Base-by-base conservation (phyloP, 2,797 vertebrate genomes). In the Eutrigla gurnardus region DNA sequence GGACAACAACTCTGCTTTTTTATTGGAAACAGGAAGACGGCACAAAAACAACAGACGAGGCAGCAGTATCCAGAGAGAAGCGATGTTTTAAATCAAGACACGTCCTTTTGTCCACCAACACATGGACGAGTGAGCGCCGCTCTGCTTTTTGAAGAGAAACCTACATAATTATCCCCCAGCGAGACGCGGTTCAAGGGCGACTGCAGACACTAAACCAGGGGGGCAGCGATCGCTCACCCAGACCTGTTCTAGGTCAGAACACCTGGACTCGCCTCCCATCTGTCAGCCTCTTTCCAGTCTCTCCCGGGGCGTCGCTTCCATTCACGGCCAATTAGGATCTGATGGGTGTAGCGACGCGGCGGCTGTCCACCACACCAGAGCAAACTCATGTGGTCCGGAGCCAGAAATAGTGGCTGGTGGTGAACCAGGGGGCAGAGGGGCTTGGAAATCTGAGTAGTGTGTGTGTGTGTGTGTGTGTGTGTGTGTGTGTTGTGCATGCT, bases 361-460 rank as follows among this genome's bases (percentile, higher is more conserved):
- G 70, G 69, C 82, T 80, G 90, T 86, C 88, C 78, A 70, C 68
- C 82, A 80, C 86, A 25, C 25, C 25, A 25, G 77, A 83, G 80
- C 81, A 76, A 43, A 77, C 72, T 75, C 81, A 46, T 43, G 70
- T 61, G 79, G 88, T 68, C 87, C 77, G 40, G 25, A 18, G 87
- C 84, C 91, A 92, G 78, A 91, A 94, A 94, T 93, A 94, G 91
- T 84, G 83, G 70, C 25, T 61, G 62, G 81, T 90, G 85, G 85
- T 88, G 80, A 87, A 88, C 79, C 59, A 57, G 81, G 73, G 82
- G 83, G 78, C 79, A 88, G 82, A 74, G 88, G 91, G 89, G 84
- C 81, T 74, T 81, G 75, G 90, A 92, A 93, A 94, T 87, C 67
- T 83, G 91, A 94, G 93, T 46, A 66, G 75, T 46, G 80, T 54